phyloP scores from a whole-genome alignment of 2,888 invertebrate species.

The Drosophila longiperda region DNA sequence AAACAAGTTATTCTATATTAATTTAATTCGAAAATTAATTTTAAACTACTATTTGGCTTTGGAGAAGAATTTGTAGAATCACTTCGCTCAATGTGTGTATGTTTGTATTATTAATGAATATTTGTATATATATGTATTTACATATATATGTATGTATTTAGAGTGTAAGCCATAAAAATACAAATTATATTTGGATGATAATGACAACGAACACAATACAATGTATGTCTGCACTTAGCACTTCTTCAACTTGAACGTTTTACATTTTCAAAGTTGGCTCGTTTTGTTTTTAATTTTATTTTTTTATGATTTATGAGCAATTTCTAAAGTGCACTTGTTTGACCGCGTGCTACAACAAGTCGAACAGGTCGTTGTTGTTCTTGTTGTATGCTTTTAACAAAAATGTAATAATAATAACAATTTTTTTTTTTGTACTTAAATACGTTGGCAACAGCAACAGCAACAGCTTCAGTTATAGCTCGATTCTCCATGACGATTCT shows the following conservation, averaged over 20 bases:
- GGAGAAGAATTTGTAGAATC: neutral
- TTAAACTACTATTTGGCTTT: neutral
- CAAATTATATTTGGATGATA: conserved; percentile 50
- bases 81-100: neutral
- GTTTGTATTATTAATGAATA: neutral
- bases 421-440: conserved; percentile 50
- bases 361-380: conserved; percentile 63
- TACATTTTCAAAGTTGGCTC: conserved; percentile 52
- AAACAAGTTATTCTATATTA: conserved; percentile 1
- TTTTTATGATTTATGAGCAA: conserved; percentile 78
- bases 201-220: conserved; percentile 54
- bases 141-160: neutral
- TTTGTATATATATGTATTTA: neutral
- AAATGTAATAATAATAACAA: conserved; percentile 68
- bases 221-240: conserved; percentile 68
- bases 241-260: conserved; percentile 65
- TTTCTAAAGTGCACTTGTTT: conserved; percentile 83
- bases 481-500: conserved; percentile 32
- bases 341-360: conserved; percentile 79
- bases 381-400: conserved; percentile 45
- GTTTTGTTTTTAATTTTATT: conserved; percentile 38
- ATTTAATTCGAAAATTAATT: neutral
- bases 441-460: conserved; percentile 3
- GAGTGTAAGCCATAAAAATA: conserved; percentile 52
- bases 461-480: conserved; percentile 12